These are phyloP conservation scores for Cerastis leucographa DNA, from an alignment of 2,888 invertebrate genomes.

Conservation along the genomic window DNA sequence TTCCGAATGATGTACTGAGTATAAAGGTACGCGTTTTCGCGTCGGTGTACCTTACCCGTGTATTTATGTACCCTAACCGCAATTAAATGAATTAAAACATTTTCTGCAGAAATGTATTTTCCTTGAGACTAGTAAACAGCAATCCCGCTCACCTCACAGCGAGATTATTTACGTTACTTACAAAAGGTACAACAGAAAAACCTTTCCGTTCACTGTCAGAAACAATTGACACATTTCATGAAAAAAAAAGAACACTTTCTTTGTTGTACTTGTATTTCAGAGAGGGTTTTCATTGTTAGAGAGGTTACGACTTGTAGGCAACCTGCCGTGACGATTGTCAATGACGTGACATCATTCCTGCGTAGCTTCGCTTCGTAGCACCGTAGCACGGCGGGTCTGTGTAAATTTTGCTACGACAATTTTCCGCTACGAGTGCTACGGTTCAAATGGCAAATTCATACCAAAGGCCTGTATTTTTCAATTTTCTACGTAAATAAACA, in stretches of 20 bases:
- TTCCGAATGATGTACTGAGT: no score
- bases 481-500: conserved; percentile 20
- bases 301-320: conserved; percentile 14
- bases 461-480: conserved; percentile 13
- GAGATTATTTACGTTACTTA: neutral
- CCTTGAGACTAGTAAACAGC: neutral
- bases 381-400: conserved; percentile 22
- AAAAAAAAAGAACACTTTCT: conserved; percentile 37
- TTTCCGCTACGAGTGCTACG: conserved; percentile 40
- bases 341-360: conserved; percentile 34
- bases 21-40: no score
- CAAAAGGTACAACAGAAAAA: conserved; percentile 11
- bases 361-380: conserved; percentile 38
- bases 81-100: neutral
- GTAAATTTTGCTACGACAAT: conserved; percentile 49
- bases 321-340: conserved; percentile 45
- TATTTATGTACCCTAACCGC: no score
- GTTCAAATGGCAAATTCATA: conserved; percentile 19
- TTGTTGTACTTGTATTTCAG: conserved; percentile 44
- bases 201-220: conserved; percentile 20
- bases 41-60: no score
- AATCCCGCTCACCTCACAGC: no score
- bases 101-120: neutral
- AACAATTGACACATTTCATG: conserved; percentile 46
- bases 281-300: conserved; percentile 24